Evolutionary conservation across 2,113 vertebrate species (phyloP), one percentile per base, ranked within the genome.

Genomic region (Trochalopteron elliotii): DNA sequence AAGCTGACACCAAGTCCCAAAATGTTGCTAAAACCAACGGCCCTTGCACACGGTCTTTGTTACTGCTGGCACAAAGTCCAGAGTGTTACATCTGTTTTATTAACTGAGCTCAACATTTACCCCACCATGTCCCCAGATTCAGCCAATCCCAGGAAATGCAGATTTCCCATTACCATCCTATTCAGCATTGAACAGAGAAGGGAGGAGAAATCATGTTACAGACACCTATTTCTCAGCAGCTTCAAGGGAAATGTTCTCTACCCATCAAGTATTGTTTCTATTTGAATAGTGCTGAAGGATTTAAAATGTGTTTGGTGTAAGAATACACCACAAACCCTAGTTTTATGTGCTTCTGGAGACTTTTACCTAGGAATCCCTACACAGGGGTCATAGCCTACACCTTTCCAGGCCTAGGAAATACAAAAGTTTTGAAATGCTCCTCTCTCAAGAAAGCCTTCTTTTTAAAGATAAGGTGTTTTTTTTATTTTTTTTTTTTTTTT

Each of bases 1-100:
- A 83, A 93, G 65, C 37, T 91, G 94, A 91, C 87, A 60, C 15
- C 9, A 87, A 7, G 22, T 87, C 87, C 57, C 5, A 4, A 71
- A 91, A 77, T 64, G 60, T 80, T 81, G 69, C 79, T 59, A 60
- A 60, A 93, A 78, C 42, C 65, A 68, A 4, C 21, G 70, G 87
- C 42, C 63, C 84, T 90, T 83, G 77, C 15, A 33, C 35, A 78
- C 91, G 80, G 87, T 75, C 87, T 87, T 83, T 75, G 70, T 79
- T 61, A 42, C 45, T 22, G 4, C 2, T 75, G 74, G 45, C 81
- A 57, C 47, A 5, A 7, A 12, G 65, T 45, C 89, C 78, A 61
- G 61, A 12, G 1, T 9, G 24, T 20, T 89, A 78, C 42, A 60
- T 64, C 67, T 85, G n/a, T n/a, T 85, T 76, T 57, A 53, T 64